These are phyloP conservation scores for Lota lota DNA, from an alignment of 2,113 vertebrate genomes.

Conservation along the genomic window DNA sequence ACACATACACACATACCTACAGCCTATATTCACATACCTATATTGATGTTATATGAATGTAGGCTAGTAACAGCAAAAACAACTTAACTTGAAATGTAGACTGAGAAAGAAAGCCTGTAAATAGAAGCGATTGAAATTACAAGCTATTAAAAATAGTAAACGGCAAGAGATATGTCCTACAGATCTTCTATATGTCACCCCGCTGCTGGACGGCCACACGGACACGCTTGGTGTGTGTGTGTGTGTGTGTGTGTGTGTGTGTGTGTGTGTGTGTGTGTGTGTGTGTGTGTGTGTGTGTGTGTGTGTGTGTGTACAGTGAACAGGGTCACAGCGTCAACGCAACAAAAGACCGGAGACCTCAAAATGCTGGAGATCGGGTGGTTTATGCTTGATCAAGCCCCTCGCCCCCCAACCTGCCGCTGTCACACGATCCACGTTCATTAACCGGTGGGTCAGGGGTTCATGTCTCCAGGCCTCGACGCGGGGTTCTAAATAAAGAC, in stretches of 20 bases:
- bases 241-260: no score
- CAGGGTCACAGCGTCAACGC: background rate
- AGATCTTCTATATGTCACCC: no score
- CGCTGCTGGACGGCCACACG: no score
- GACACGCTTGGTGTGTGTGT: no score
- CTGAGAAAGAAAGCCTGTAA: no score
- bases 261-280: no score
- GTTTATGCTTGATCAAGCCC: constrained; percentile 21
- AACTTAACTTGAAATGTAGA: no score
- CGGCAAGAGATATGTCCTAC: background rate
- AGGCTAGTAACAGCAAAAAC: no score
- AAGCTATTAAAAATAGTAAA: constrained; percentile 6
- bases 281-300: no score
- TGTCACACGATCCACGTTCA: constrained; percentile 63
- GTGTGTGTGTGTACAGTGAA: no score
- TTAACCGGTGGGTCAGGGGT: constrained; percentile 69
- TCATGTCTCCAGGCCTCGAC: constrained; percentile 60
- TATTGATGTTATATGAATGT: no score
- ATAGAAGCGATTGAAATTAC: constrained; percentile 37
- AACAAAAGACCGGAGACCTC: background rate
- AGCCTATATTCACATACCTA: no score
- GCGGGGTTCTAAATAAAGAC: constrained; percentile 67
- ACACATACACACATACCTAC: background rate
- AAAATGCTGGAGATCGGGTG: constrained; percentile 1
- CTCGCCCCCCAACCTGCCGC: constrained; percentile 27